phyloP scores from a whole-genome alignment of 2,113 vertebrate species.

The Lophotis ruficrista region DNA sequence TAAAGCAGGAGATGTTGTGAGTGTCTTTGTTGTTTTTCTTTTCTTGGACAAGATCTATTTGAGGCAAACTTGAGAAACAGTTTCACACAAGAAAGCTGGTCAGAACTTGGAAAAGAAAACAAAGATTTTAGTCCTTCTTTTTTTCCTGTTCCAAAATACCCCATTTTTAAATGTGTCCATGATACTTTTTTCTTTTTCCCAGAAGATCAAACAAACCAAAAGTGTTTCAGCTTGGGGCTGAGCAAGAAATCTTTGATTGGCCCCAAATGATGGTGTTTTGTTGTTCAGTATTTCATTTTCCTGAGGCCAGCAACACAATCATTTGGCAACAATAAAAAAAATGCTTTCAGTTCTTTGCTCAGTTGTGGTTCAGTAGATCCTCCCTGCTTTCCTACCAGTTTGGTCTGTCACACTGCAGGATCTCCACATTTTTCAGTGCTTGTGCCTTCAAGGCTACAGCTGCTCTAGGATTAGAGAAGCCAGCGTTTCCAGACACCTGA shows the following conservation, averaged over 20 bases:
- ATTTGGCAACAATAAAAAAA: constrained; percentile 3
- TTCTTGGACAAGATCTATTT: not conserved
- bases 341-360: constrained; percentile 3
- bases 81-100: not conserved
- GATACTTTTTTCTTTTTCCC: not conserved
- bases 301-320: constrained; percentile 3
- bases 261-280: constrained; percentile 37
- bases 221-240: not conserved
- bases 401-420: not conserved
- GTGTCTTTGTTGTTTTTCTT: not conserved
- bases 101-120: constrained; percentile 12
- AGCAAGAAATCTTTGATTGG: constrained; percentile 20
- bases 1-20: not conserved
- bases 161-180: not conserved
- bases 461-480: not conserved
- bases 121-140: not conserved
- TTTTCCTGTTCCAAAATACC: not conserved
- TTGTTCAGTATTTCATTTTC: constrained; percentile 28
- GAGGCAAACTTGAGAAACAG: not conserved
- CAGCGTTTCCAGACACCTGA: not conserved
- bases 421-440: not conserved
- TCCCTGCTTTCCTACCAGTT: not conserved
- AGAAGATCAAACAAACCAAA: not conserved
- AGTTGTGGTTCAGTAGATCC: constrained; percentile 46
- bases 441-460: not conserved